Percentiles rank a stretch among this genome's conserved stretches.
phyloP scores from a whole-genome alignment of 2,888 invertebrate species.

The Laothoe populi region DNA sequence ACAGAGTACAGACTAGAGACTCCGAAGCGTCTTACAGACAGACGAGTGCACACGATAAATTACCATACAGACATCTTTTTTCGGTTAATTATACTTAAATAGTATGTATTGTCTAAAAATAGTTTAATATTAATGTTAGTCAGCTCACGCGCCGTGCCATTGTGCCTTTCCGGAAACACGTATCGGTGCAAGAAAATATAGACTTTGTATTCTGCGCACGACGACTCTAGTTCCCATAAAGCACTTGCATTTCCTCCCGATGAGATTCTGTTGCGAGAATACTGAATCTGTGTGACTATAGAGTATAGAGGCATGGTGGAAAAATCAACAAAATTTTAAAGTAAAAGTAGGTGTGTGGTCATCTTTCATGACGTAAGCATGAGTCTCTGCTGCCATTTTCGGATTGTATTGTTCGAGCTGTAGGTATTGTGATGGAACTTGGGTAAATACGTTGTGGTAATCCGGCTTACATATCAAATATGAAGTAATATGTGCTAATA shows the following conservation, averaged over 20 bases:
- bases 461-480: no score
- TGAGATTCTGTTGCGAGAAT: background rate
- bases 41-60: background rate
- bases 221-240: constrained; percentile 6
- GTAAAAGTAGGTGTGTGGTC: background rate
- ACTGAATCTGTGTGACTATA: background rate
- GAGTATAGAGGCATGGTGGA: background rate
- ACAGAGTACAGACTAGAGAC: no score
- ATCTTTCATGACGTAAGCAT: no score
- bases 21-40: background rate
- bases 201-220: background rate
- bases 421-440: no score
- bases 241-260: constrained; percentile 11
- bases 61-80: constrained; percentile 1
- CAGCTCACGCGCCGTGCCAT: constrained; percentile 5
- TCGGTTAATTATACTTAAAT: constrained; percentile 12
- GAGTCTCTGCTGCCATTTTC: no score
- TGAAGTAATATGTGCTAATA: no score
- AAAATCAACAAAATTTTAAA: background rate
- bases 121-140: background rate
- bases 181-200: background rate
- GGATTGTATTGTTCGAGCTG: no score
- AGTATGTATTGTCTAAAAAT: constrained; percentile 12
- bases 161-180: constrained; percentile 8
- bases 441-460: no score